Percentiles rank a stretch among this genome's conserved stretches.
phyloP scores from a whole-genome alignment of 2,797 vertebrate species.

The Spea hammondii region DNA sequence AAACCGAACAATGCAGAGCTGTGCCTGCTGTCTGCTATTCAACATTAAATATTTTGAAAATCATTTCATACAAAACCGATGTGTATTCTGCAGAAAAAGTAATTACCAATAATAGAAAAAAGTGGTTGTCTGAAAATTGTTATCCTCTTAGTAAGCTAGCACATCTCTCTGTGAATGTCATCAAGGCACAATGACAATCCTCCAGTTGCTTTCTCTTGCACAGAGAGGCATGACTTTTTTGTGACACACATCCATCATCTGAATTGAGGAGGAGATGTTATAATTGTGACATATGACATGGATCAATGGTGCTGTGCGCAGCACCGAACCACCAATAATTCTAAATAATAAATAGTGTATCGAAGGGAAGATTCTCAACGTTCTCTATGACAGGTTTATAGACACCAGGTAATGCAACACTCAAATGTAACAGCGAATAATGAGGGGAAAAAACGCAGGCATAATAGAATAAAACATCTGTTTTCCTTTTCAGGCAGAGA shows the following conservation, averaged over 20 bases:
- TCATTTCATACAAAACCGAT: no score
- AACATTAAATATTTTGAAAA: no score
- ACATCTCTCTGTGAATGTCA: slow-evolving; percentile 9
- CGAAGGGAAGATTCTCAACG: background rate
- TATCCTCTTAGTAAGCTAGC: slow-evolving; percentile 4
- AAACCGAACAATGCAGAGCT: no score
- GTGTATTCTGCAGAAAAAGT: background rate
- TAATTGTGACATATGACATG: slow-evolving; percentile 40
- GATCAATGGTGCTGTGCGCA: slow-evolving; percentile 22
- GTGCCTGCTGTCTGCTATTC: no score
- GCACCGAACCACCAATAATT: slow-evolving; percentile 10
- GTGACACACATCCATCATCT: slow-evolving; percentile 34
- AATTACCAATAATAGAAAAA: slow-evolving; percentile 1
- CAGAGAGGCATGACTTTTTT: background rate
- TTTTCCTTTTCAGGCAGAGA: background rate
- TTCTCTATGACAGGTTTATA: slow-evolving; percentile 19
- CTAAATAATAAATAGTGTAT: slow-evolving; percentile 45
- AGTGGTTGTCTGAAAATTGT: slow-evolving; percentile 1
- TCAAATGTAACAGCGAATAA: slow-evolving; percentile 19
- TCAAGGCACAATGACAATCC: background rate
- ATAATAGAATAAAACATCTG: slow-evolving; percentile 1
- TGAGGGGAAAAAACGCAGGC: slow-evolving; percentile 15
- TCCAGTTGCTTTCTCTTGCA: background rate
- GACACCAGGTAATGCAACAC: slow-evolving; percentile 16
- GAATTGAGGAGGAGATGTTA: slow-evolving; percentile 38